These are phyloP conservation scores for Phortica magna DNA, from an alignment of 2,888 invertebrate species.

Conservation along the genomic window DNA sequence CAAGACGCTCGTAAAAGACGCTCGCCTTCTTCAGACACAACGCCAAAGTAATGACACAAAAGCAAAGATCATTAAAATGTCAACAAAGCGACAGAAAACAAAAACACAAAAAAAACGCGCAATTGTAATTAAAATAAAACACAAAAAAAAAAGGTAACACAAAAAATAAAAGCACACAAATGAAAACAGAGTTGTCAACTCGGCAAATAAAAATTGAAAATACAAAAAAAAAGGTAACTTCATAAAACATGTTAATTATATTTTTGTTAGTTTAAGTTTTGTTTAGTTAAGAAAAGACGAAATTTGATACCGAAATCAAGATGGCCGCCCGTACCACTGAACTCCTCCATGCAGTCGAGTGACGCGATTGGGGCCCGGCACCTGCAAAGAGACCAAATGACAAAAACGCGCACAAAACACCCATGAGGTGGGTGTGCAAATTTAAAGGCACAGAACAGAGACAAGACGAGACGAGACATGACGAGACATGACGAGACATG, in stretches of 20 bases:
- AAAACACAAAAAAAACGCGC: not conserved
- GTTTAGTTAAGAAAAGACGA: constrained; percentile 60
- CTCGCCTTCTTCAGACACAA: too few species aligned
- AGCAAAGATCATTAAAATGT: not conserved
- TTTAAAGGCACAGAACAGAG: too few species aligned
- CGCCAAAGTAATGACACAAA: not conserved
- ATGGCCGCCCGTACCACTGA: constrained; percentile 84
- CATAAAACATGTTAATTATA: constrained; percentile 53
- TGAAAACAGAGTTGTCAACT: constrained; percentile 16
- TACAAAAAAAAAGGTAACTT: constrained; percentile 3
- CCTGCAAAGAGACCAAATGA: constrained; percentile 79
- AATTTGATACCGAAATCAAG: constrained; percentile 79
- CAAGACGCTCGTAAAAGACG: too few species aligned
- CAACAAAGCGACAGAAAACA: not conserved
- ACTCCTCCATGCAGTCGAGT: constrained; percentile 96
- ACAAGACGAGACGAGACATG: not conserved
- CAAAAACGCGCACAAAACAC: too few species aligned
- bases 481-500: not conserved
- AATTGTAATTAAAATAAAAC: constrained; percentile 16
- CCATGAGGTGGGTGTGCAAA: too few species aligned
- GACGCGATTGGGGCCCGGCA: constrained; percentile 95
- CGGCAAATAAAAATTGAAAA: constrained; percentile 9
- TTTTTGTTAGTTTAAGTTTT: constrained; percentile 49
- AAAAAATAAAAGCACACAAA: constrained; percentile 17
- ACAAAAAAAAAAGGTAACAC: constrained; percentile 45